Conservation (phyloP, 2,797 vertebrate genomes). For the Discoglossus pictus region DNA sequence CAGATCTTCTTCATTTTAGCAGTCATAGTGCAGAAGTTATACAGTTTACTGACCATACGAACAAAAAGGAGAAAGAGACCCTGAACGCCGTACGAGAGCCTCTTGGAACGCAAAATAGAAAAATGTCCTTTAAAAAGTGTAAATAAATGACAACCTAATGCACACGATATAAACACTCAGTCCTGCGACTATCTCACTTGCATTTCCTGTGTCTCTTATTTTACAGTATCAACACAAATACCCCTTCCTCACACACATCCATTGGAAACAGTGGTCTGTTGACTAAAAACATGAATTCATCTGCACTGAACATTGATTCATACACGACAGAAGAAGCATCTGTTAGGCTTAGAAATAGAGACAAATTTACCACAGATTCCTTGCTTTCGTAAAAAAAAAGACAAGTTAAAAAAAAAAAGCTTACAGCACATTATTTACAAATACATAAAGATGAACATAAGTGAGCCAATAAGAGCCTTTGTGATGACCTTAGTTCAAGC, state of each 20-base stretch:
- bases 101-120: conserved; percentile 44
- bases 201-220: too few relatives aligned
- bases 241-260: too few relatives aligned
- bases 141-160: conserved; percentile 44
- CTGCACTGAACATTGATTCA: conserved; percentile 77
- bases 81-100: conserved; percentile 58
- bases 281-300: conserved; percentile 67
- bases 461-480: not conserved
- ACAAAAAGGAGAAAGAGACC: conserved; percentile 53
- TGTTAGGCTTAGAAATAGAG: conserved; percentile 74
- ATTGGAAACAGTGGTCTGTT: conserved; percentile 79
- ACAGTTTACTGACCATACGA: conserved; percentile 61
- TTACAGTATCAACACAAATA: too few relatives aligned
- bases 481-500: conserved; percentile 21
- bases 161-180: conserved; percentile 52
- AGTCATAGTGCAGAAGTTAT: conserved; percentile 62
- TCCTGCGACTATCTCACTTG: conserved; percentile 47
- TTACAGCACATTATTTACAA: conserved; percentile 93
- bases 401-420: conserved; percentile 78
- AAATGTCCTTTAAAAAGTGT: conserved; percentile 53
- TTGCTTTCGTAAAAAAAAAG: conserved; percentile 71
- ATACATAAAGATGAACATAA: conserved; percentile 55
- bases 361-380: conserved; percentile 81
- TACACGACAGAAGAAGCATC: conserved; percentile 65
- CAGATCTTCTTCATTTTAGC: conserved; percentile 52